Evolutionary conservation across 2,797 vertebrate species (phyloP), one percentile per base, ranked within the genome.

Genomic region (Austrolebias charrua): DNA sequence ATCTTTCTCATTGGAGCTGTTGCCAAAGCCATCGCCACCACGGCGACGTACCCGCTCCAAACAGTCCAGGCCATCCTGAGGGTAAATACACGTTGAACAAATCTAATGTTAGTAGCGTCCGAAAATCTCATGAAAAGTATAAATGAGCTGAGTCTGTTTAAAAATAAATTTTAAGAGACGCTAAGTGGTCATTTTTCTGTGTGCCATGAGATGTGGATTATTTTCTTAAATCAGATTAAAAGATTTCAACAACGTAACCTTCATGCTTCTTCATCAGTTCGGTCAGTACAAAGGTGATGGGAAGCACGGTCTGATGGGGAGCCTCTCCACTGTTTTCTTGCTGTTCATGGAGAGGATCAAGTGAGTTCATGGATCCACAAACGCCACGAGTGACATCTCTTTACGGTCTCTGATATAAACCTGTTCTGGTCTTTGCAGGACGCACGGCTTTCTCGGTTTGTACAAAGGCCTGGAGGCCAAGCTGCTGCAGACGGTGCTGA

Each of bases 381-480:
- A 31, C 35, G 38, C 20, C 5, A 1, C 1, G 18, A 33, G 19
- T 15, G 8, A 10, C 6, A 15, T 11, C 8, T n/a, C 3, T 13
- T 1, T 4, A 14, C 45, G 1, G 2, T 52, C 49, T 16, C 60
- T 47, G 19, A 18, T 5, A 15, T 4, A 18, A 8, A 19, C n/a
- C 0, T 51, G 31, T 53, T 38, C 11, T 52, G 46, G 57, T 28
- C 13, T 1, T 73, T 42, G 13, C 83, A 94, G 93, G 76, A 88
- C 61, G 49, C 73, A 90, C 0, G 93, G 93, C 0, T 28, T 84
- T 24, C 38, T 90, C 0, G 91, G 93, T 40, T 70, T 94, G 70
- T 94, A 94, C 85, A 94, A 93, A 88, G 93, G 93, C 57, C 86
- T 94, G 80, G 93, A 94, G 87, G 93, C 93, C 54, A 94, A 94